Base-by-base conservation (phyloP, 2,888 invertebrate species). In the Cerastoderma edule region DNA sequence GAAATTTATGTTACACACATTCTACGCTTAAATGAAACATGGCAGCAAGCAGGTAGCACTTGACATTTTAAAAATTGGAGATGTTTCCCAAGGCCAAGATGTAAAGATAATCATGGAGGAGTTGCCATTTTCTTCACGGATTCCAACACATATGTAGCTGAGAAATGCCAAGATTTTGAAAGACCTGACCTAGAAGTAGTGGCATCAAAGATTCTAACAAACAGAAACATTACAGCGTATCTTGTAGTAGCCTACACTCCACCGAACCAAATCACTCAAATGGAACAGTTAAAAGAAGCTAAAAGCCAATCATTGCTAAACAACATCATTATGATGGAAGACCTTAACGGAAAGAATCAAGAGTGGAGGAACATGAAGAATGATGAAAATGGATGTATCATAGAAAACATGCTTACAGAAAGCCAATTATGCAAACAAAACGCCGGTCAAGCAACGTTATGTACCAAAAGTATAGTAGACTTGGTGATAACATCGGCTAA, bases 331-430 rank as follows among this genome's bases (percentile, higher is more conserved):
- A n/a, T 71, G 4, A 28, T 30, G 24, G 65, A 65, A 8, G 65
- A 65, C 22, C 39, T 71, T n/a, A 71, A 71, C 32, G 71, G 53
- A 2, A 64, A 71, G 30, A 71, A 65, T 19, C 65, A 19, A 28
- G 71, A 71, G 32, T 71, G 54, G 71, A 28, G 28, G 8, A 71
- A 71, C 32, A n/a, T 2, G 1, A 65, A 22, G 4, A 2, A 27
- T n/a, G 63, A 71, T n/a, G 48, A 53, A 54, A 33, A 60, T 44
- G 65, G 64, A 1, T 39, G 48, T 32, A 22, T 71, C 1, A 71
- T 71, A 22, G 71, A 71, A 39, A 56, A 71, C 27, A 65, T 71
- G 54, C 44, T 71, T 0, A 54, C 54, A 22, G n/a, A 71, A 13
- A 50, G 33, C n/a, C 32, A 30, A 4, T 50, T 64, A 24, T 32